Conservation (phyloP, 2,797 vertebrate genomes). For the Squalus acanthias region DNA sequence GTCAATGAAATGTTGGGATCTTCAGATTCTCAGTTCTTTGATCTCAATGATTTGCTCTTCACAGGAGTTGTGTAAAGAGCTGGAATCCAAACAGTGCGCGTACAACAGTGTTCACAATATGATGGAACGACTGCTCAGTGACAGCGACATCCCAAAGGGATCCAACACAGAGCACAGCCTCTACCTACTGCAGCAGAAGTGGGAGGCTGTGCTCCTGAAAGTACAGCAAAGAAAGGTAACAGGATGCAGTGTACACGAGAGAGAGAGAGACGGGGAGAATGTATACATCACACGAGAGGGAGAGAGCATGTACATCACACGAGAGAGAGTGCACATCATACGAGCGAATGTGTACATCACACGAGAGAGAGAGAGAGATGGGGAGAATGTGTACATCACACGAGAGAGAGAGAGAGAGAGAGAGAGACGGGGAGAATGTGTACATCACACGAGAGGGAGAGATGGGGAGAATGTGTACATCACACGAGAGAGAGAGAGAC, state of each 20-base stretch:
- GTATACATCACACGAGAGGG: neutral
- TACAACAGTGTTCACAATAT: constrained; percentile 64
- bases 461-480: too few species aligned
- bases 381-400: too few species aligned
- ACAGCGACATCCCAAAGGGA: constrained; percentile 54
- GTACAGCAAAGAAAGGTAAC: constrained; percentile 75
- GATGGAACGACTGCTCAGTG: constrained; percentile 66
- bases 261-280: accelerated
- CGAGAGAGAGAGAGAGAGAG: too few species aligned
- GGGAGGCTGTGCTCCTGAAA: constrained; percentile 66
- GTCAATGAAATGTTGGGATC: too few species aligned
- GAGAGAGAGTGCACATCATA: too few species aligned
- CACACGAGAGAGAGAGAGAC: too few species aligned
- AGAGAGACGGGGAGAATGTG: too few species aligned
- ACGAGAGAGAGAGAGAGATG: too few species aligned
- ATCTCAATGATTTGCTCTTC: neutral
- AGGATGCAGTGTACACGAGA: accelerated
- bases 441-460: too few species aligned
- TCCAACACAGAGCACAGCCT: constrained; percentile 73
- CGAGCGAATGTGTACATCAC: too few species aligned
- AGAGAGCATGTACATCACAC: neutral
- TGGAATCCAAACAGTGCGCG: constrained; percentile 69
- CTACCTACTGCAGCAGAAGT: constrained; percentile 75
- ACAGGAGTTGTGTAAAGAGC: constrained; percentile 77
- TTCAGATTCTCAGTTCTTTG: neutral